A percentile compares a stretch with the other conserved stretches of the same genome.
Conservation (phyloP, 2,888 invertebrate species). For the Xanthia icteritia region DNA sequence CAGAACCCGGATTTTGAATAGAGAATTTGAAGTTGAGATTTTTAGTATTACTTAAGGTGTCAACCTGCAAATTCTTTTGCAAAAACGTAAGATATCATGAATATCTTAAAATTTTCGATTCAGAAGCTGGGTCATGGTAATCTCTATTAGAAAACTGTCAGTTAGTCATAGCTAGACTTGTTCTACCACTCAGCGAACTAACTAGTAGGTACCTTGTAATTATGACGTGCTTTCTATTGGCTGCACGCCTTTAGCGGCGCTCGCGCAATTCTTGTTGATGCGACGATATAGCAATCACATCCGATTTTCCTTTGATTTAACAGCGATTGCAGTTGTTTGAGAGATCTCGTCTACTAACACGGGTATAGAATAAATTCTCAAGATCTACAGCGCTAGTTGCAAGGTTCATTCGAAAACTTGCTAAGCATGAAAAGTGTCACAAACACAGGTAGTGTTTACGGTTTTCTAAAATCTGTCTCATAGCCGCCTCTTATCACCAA, state of each 20-base stretch:
- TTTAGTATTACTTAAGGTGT: not conserved
- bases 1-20: not conserved
- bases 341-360: not conserved
- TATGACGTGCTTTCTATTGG: slow-evolving; percentile 36
- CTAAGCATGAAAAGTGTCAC: not conserved
- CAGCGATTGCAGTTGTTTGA: not conserved
- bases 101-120: not conserved
- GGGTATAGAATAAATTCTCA: not conserved
- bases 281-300: not conserved
- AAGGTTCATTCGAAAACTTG: not conserved
- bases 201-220: slow-evolving; percentile 8
- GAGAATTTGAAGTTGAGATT: not conserved
- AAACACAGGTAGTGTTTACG: not conserved
- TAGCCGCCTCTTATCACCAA: slow-evolving; percentile 15
- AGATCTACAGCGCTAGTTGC: not conserved
- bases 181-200: slow-evolving; percentile 9
- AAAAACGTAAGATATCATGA: not conserved
- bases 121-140: not conserved
- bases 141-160: slow-evolving; percentile 23
- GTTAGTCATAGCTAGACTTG: not conserved
- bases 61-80: not conserved
- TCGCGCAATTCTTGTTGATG: not conserved
- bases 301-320: slow-evolving; percentile 15
- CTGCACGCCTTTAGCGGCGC: slow-evolving; percentile 15
- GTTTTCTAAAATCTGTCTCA: not conserved